Evolutionary conservation across 1,140 invertebrate genomes (phyloP), one percentile per base, ranked within the genome.

Genomic region (Paralvinella palmiformis): DNA sequence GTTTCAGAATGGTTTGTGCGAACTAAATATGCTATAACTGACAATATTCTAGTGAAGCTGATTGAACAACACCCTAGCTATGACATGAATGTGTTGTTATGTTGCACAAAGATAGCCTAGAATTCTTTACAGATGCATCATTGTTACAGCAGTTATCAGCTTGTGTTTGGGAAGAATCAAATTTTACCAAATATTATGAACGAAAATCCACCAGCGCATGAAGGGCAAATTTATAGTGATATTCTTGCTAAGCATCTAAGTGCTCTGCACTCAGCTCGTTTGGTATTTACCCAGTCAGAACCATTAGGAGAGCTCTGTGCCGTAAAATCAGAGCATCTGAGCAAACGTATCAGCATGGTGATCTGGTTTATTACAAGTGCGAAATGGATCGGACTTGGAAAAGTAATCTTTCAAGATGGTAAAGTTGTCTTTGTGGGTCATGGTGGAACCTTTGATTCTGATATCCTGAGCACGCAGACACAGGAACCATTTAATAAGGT

Each of bases 51-150:
- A 10, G 17, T 65, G 4, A 66, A 66, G 45, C 44, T 64, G 20
- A 53, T 62, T 32, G 52, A 32, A 31, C 62, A 69, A 41, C 53
- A 64, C 48, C n/a, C 27, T 20, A 29, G 52, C 22, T 36, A 53
- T 15, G 45, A 62, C 15, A 20, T 4, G n/a, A 50, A 55, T 37
- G 64, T 52, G 29, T 45, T 69, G 0, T 52, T 69, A 20, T 22
- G 52, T 20, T 69, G 68, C 61, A 66, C 68, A 32, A 69, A 68
- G 37, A 68, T 68, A 62, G 67, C 67, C 35, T 48, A 37, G 24
- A 68, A 68, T 55, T 68, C 62, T 22, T 29, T 66, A 15, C 64
- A 70, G 63, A 70, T 70, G 67, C 64, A 41, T 55, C 65, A 68
- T 66, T 41, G 60, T 6, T 62, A 53, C 31, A 62, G 60, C 53